Percentiles rank a stretch among this genome's conserved stretches.
Evolutionary conservation across 2,113 vertebrate genomes (phyloP).

Genomic region (Miniopterus natalensis): DNA sequence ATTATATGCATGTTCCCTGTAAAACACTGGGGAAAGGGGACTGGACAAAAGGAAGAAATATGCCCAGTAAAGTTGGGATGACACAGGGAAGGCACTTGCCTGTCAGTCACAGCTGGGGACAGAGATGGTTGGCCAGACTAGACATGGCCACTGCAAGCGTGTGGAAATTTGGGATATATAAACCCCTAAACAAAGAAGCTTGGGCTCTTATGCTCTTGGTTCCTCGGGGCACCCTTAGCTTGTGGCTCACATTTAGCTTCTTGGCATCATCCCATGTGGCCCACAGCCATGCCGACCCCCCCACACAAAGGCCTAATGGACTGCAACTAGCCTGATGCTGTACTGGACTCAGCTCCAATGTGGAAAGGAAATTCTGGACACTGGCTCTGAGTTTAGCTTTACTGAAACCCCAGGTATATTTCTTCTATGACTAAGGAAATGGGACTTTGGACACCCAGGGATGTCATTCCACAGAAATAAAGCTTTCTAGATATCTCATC

Average conservation of each 20-base stretch:
- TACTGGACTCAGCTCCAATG: not conserved
- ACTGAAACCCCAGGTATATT: not conserved
- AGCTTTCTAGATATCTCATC: not conserved
- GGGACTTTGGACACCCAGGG: not conserved
- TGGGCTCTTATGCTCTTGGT: not conserved
- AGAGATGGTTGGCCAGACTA: not conserved
- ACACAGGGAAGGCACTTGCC: not conserved
- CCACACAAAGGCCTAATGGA: not conserved
- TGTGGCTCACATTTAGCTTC: not conserved
- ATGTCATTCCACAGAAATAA: not conserved
- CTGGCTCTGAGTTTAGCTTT: not conserved
- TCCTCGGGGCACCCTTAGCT: not conserved
- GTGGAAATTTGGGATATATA: not conserved
- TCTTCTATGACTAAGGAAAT: not conserved
- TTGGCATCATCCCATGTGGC: not conserved
- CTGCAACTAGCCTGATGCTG: not conserved
- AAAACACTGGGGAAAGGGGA: not conserved
- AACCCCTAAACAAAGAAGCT: not conserved
- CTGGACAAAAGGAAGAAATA: not conserved
- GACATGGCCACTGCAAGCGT: not conserved
- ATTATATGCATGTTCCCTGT: not conserved
- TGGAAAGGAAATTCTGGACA: not conserved
- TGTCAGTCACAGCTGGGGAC: not conserved
- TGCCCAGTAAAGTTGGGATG: not conserved
- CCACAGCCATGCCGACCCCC: not conserved